These are phyloP conservation scores for Pseudomyrmex concolor DNA, from an alignment of 1,140 invertebrate species.

Conservation along the genomic window DNA sequence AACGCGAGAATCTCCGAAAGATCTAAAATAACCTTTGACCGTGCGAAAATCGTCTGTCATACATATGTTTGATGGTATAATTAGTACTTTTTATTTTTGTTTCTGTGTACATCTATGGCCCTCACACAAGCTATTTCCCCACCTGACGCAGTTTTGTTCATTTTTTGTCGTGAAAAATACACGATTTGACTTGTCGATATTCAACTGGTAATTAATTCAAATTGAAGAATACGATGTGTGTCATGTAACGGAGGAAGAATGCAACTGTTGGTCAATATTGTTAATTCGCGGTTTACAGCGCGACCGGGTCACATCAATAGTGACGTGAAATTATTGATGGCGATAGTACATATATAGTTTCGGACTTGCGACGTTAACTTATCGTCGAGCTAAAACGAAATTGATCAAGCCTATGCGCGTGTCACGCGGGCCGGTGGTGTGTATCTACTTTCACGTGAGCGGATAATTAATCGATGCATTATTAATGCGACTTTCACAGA, in stretches of 20 bases:
- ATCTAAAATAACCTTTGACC: too few species aligned
- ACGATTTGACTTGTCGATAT: too few species aligned
- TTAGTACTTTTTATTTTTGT: too few species aligned
- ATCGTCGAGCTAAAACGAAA: conserved; percentile 51
- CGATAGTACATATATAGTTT: background rate
- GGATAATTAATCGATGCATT: conserved; percentile 72
- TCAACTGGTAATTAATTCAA: too few species aligned
- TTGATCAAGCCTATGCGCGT: conserved; percentile 56
- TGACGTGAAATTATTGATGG: conserved; percentile 33
- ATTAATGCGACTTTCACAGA: conserved; percentile 70
- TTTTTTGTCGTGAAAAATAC: too few species aligned
- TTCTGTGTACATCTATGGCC: too few species aligned
- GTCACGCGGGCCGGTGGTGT: conserved; percentile 30
- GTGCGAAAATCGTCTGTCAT: too few species aligned
- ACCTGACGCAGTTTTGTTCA: background rate
- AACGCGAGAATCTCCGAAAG: background rate
- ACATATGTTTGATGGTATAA: too few species aligned
- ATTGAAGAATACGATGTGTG: too few species aligned
- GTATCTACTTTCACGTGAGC: conserved; percentile 54
- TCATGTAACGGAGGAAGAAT: background rate
- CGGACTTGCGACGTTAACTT: conserved; percentile 21
- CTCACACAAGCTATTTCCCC: background rate
- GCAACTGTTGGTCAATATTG: background rate
- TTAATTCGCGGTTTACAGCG: background rate
- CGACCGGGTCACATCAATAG: conserved; percentile 23